Evolutionary conservation across 2,888 invertebrate genomes (phyloP).

Genomic region (Agriopis marginaria): DNA sequence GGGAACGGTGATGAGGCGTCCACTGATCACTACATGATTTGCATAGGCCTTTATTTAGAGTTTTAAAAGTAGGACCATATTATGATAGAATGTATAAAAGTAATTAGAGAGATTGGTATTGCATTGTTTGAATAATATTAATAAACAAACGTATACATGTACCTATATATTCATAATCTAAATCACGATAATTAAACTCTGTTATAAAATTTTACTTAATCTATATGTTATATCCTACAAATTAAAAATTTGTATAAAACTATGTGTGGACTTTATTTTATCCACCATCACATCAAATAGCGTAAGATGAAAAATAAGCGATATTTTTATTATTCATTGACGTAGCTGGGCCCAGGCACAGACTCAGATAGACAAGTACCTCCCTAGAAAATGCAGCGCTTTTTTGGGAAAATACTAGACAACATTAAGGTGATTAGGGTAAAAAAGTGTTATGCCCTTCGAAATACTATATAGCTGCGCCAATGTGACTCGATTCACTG

Average conservation of each 20-base stretch:
- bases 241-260: too few species aligned
- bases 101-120: not conserved
- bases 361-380: too few species aligned
- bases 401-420: not conserved
- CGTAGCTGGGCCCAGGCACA: too few species aligned
- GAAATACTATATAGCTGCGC: not conserved
- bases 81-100: not conserved
- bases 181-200: not conserved
- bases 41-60: not conserved
- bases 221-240: not conserved
- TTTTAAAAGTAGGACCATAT: not conserved
- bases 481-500: slow-evolving; percentile 4
- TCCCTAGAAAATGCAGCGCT: not conserved
- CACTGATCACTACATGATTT: not conserved
- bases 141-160: not conserved
- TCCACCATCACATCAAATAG: too few species aligned
- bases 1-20: not conserved
- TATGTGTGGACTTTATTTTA: too few species aligned
- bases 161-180: not conserved
- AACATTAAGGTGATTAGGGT: not conserved
- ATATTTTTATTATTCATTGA: too few species aligned
- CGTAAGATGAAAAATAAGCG: too few species aligned
- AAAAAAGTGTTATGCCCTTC: not conserved
- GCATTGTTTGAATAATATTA: not conserved
- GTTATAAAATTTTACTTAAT: slow-evolving; percentile 1